Evolutionary conservation across 2,113 vertebrate genomes (phyloP).

Genomic region (Neofelis nebulosa): DNA sequence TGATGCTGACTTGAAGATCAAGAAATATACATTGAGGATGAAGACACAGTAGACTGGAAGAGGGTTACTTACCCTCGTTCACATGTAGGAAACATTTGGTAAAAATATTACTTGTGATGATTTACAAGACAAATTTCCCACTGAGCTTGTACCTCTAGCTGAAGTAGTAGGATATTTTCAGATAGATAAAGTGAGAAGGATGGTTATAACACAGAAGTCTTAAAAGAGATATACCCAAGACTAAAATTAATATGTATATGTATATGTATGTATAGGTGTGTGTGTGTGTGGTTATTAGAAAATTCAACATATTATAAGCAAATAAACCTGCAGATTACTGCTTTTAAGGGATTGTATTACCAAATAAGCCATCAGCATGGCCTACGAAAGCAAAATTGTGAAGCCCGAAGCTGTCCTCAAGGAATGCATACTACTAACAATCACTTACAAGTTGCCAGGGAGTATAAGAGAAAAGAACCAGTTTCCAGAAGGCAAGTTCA

Average conservation of each 20-base stretch:
- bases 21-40: not conserved
- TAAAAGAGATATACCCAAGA: not conserved
- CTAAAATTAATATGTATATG: not conserved
- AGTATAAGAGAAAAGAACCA: not conserved
- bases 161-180: slow-evolving; percentile 19
- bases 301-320: not conserved
- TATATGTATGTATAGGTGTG: not conserved
- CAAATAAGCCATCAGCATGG: not conserved
- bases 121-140: not conserved
- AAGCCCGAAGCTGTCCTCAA: not conserved
- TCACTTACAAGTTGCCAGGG: not conserved
- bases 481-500: not conserved
- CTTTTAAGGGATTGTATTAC: not conserved
- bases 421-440: not conserved
- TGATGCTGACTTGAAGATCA: not conserved
- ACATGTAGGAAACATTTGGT: not conserved
- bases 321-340: not conserved
- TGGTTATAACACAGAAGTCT: not conserved
- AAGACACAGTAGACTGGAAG: not conserved
- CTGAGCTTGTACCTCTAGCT: not conserved
- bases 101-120: not conserved
- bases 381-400: not conserved
- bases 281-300: not conserved
- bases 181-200: not conserved
- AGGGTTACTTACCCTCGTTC: not conserved